These are phyloP conservation scores for Nemotelus pantherinus DNA, from an alignment of 2,888 invertebrate genomes.

Conservation along the genomic window DNA sequence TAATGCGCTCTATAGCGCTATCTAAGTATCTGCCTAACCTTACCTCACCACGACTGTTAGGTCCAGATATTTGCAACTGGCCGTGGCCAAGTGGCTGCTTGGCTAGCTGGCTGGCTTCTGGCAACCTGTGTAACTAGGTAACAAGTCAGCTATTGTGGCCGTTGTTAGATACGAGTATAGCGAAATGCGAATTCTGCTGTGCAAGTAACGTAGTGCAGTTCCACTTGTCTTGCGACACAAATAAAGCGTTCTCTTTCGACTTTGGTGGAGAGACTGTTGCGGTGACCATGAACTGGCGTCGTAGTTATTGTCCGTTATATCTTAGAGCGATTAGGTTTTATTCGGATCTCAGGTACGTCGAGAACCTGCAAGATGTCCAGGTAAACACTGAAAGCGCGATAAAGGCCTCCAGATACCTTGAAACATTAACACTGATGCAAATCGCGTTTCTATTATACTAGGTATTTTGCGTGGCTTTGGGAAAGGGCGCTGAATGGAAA, in stretches of 20 bases:
- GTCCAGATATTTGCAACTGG: conserved; percentile 40
- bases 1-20: background rate
- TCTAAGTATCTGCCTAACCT: conserved; percentile 25
- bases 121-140: background rate
- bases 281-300: conserved; percentile 49
- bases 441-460: no score
- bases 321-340: no score
- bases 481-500: no score
- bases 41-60: conserved; percentile 24
- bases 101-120: background rate
- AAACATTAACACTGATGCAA: background rate
- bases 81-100: conserved; percentile 24
- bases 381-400: background rate
- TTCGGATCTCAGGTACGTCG: background rate
- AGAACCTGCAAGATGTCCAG: background rate
- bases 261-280: conserved; percentile 15
- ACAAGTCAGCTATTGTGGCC: conserved; percentile 17
- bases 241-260: conserved; percentile 47
- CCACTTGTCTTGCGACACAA: conserved; percentile 46
- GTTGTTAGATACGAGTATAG: background rate
- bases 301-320: background rate
- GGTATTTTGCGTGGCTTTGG: no score
- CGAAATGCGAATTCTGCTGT: background rate
- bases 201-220: conserved; percentile 30
- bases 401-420: background rate